These are phyloP conservation scores for Netelia fuscicornis DNA, from an alignment of 2,888 invertebrate genomes.

Conservation along the genomic window DNA sequence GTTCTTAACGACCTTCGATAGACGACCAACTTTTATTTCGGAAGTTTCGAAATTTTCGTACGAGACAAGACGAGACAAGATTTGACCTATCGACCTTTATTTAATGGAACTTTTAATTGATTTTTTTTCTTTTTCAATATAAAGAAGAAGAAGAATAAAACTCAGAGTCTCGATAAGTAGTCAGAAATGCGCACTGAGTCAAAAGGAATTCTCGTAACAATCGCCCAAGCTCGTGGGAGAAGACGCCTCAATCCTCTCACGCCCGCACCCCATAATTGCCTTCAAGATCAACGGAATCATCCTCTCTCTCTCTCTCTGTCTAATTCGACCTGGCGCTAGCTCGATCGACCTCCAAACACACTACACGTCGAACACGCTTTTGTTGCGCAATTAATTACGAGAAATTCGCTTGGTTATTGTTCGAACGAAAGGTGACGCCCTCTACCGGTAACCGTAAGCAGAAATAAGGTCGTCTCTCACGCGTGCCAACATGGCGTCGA, in stretches of 20 bases:
- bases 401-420: conserved; percentile 8
- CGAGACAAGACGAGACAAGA: not conserved
- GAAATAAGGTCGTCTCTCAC: not conserved
- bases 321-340: conserved; percentile 42
- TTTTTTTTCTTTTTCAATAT: not conserved
- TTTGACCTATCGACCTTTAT: not conserved
- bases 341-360: conserved; percentile 47
- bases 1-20: not conserved
- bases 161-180: not conserved
- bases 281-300: conserved; percentile 64
- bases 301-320: not conserved
- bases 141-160: not conserved
- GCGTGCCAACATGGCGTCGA: not conserved
- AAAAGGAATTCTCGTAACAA: conserved; percentile 56
- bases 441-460: not conserved
- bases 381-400: conserved; percentile 45
- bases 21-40: not conserved
- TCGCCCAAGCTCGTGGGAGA: conserved; percentile 62
- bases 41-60: not conserved
- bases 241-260: conserved; percentile 59
- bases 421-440: not conserved
- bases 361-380: conserved; percentile 13
- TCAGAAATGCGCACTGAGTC: not conserved
- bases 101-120: not conserved
- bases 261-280: conserved; percentile 46